A percentile compares a stretch with the other conserved stretches of the same genome.
phyloP scores from a whole-genome alignment of 2,888 invertebrate genomes.

The Pocota personata region DNA sequence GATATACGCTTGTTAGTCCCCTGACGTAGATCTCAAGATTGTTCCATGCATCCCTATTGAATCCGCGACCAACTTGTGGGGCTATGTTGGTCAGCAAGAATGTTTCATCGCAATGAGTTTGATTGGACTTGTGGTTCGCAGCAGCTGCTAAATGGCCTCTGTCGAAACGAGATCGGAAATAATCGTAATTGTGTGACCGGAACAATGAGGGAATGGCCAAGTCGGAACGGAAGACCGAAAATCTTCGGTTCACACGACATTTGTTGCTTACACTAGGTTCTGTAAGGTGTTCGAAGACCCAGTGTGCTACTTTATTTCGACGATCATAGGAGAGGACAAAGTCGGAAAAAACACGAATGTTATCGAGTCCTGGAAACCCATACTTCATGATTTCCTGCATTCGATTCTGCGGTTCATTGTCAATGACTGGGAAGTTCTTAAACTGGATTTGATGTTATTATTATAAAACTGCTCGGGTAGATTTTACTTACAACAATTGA shows the following conservation, averaged over 20 bases:
- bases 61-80: constrained; percentile 96
- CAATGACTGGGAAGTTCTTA: not conserved
- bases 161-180: constrained; percentile 95
- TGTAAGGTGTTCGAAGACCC: constrained; percentile 98
- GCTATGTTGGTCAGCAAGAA: constrained; percentile 96
- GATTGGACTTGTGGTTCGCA: constrained; percentile 92
- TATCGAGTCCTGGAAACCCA: constrained; percentile 95
- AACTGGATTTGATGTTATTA: not conserved
- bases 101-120: constrained; percentile 93
- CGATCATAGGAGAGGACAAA: constrained; percentile 96
- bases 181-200: constrained; percentile 91
- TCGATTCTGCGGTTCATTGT: constrained; percentile 73
- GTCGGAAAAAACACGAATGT: constrained; percentile 93
- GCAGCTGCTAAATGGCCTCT: constrained; percentile 98
- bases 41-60: constrained; percentile 96
- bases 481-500: constrained; percentile 41
- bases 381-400: constrained; percentile 93
- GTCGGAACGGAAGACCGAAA: constrained; percentile 93
- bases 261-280: constrained; percentile 87
- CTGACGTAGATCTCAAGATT: constrained; percentile 92
- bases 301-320: constrained; percentile 92
- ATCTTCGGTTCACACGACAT: constrained; percentile 87
- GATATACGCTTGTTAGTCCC: constrained; percentile 87
- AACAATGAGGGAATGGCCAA: constrained; percentile 91
- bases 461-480: not conserved